Conservation (phyloP, 1,140 invertebrate genomes). For the Amyelois transitella region DNA sequence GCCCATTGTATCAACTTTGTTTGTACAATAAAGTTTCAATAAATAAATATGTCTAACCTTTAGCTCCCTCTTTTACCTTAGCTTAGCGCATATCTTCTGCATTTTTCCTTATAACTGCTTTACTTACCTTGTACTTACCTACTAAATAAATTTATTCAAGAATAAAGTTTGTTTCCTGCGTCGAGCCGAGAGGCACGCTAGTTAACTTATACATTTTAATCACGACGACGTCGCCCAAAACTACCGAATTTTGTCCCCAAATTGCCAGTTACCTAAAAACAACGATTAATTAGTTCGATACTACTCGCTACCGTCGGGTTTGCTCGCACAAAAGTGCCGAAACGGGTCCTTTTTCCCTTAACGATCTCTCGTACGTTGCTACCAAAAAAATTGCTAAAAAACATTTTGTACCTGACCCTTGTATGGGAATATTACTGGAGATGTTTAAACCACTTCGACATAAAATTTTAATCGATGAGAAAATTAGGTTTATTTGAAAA, state of each 20-base stretch:
- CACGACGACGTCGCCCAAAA: not conserved
- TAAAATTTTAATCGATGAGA: not conserved
- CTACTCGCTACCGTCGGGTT: slow-evolving; percentile 42
- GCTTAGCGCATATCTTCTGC: no score
- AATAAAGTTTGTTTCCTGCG: no score
- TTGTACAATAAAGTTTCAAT: no score
- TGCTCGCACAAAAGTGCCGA: slow-evolving; percentile 60
- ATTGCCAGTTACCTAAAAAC: slow-evolving; percentile 15
- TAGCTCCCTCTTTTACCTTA: no score
- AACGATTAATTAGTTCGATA: slow-evolving; percentile 65
- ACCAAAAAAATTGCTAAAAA: slow-evolving; percentile 67
- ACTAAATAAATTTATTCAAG: no score
- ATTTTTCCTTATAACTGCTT: no score
- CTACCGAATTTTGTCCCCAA: not conserved
- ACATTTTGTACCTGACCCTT: slow-evolving; percentile 51
- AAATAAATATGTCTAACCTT: no score
- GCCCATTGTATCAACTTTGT: no score
- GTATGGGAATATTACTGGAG: slow-evolving; percentile 30
- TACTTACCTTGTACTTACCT: no score
- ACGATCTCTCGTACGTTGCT: slow-evolving; percentile 48
- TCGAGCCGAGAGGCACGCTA: no score
- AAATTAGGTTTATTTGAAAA: no score
- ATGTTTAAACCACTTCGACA: slow-evolving; percentile 18
- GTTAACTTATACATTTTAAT: not conserved
- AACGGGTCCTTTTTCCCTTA: slow-evolving; percentile 64